phyloP scores from a whole-genome alignment of 2,113 vertebrate genomes.

The Clupea harengus region DNA sequence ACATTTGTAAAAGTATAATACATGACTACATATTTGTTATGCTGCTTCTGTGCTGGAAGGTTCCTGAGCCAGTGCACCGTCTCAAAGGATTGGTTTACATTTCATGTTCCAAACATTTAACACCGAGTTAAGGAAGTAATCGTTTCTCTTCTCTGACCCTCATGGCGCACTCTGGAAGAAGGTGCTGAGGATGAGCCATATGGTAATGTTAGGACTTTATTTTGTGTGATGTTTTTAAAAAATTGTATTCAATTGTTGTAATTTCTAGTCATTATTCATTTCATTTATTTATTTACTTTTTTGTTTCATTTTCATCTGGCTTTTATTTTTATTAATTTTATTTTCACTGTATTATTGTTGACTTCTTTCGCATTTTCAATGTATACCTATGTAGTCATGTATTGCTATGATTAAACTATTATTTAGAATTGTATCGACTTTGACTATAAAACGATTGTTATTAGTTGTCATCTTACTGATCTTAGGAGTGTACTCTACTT shows the following conservation, averaged over 20 bases:
- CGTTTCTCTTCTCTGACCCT: not conserved
- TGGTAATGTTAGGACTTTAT: not conserved
- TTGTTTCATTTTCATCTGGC: not conserved
- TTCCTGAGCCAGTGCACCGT: not conserved
- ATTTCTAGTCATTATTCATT: not conserved
- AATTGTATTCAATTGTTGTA: not conserved
- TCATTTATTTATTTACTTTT: not conserved
- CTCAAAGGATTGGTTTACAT: not conserved
- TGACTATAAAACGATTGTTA: not conserved
- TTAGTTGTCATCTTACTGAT: not conserved
- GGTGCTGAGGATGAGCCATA: not conserved
- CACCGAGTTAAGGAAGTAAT: not conserved
- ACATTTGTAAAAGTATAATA: not conserved
- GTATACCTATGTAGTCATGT: not conserved
- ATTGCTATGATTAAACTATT: not conserved
- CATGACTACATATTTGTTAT: not conserved
- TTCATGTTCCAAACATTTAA: not conserved
- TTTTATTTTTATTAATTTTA: not conserved
- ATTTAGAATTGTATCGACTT: not conserved
- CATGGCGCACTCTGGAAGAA: not conserved
- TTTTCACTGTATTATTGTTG: not conserved
- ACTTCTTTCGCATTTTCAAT: not conserved
- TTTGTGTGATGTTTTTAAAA: not conserved
- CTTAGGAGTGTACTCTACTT: not conserved
- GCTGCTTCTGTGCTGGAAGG: not conserved